A percentile compares a stretch with the other conserved stretches of the same genome.
phyloP scores from a whole-genome alignment of 2,797 vertebrate species.

The Sebastes paucispinis region DNA sequence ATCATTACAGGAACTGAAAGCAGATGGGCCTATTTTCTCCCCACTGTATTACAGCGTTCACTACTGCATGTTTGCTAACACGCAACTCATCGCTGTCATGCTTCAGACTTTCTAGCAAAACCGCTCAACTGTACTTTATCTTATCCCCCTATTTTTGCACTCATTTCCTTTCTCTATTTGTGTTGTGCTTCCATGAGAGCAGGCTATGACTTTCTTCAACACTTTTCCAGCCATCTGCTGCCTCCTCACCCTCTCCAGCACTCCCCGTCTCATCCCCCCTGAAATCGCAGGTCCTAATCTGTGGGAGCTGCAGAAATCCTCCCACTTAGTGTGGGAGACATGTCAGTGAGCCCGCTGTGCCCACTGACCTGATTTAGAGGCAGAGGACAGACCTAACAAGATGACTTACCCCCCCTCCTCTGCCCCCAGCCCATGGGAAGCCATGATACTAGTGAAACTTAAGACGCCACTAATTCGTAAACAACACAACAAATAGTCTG shows the following conservation, averaged over 20 bases:
- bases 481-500: conserved; percentile 22
- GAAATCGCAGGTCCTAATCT: conserved; percentile 49
- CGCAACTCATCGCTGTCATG: neutral
- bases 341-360: conserved; percentile 58
- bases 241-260: conserved; percentile 18
- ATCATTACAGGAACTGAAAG: conserved; percentile 36
- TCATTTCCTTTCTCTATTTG: neutral
- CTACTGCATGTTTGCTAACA: neutral
- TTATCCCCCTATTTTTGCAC: neutral
- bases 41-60: neutral
- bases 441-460: conserved; percentile 24
- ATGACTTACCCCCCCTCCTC: conserved; percentile 19
- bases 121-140: neutral
- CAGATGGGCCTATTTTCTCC: conserved; percentile 35
- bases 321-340: conserved; percentile 59
- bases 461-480: conserved; percentile 23
- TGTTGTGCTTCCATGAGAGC: neutral
- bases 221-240: conserved; percentile 27
- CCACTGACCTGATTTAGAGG: conserved; percentile 67
- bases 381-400: conserved; percentile 54
- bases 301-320: conserved; percentile 59
- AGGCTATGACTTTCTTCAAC: conserved; percentile 2
- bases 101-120: conserved; percentile 11
- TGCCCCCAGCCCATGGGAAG: neutral
- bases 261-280: neutral